phyloP scores from a whole-genome alignment of 2,113 vertebrate genomes.

The Chunga burmeisteri region DNA sequence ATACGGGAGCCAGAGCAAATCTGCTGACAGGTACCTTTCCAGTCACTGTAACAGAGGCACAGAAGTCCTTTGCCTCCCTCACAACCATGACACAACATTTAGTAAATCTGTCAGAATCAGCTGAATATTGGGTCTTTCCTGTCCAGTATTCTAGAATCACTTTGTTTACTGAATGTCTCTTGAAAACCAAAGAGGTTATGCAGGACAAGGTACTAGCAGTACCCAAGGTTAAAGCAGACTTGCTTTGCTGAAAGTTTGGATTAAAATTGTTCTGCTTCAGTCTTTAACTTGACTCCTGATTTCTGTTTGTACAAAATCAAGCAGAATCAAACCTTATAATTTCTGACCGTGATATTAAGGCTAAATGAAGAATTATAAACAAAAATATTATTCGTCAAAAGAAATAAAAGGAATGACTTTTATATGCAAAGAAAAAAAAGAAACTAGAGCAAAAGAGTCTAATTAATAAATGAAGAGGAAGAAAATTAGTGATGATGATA shows the following conservation, averaged over 20 bases:
- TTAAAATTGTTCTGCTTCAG: neutral
- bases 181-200: neutral
- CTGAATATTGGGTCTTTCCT: neutral
- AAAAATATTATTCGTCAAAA: neutral
- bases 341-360: neutral
- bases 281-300: neutral
- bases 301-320: neutral
- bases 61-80: neutral
- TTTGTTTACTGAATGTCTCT: neutral
- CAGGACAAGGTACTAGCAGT: neutral
- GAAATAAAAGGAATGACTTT: neutral
- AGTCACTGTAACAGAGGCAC: neutral
- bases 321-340: neutral
- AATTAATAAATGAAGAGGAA: conserved; percentile 25
- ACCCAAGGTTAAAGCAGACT: neutral
- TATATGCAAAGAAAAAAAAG: neutral
- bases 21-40: neutral
- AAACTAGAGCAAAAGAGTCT: neutral
- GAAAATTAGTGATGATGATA: conserved; percentile 36
- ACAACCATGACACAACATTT: neutral
- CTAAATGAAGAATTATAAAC: neutral
- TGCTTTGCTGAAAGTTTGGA: neutral
- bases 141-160: neutral
- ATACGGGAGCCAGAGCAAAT: neutral
- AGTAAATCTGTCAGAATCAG: neutral